A percentile compares a stretch with the other conserved stretches of the same genome.
These are phyloP conservation scores for Formicarius rufipectus DNA, from an alignment of 2,113 vertebrate species.

Conservation along the genomic window DNA sequence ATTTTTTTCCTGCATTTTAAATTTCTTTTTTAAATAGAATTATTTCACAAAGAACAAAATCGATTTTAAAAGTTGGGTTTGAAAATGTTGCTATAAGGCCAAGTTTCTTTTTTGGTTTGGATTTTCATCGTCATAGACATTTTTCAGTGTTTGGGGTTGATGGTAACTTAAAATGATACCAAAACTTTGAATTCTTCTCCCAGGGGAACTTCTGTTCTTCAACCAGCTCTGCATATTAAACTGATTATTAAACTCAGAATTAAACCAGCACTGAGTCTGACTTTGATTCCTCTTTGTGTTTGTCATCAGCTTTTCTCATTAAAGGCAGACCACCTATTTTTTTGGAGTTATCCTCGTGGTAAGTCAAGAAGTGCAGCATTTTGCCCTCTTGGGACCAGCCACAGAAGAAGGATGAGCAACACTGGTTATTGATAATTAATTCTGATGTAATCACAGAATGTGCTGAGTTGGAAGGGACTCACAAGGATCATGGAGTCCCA, in stretches of 20 bases:
- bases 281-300: not conserved
- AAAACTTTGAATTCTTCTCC: not conserved
- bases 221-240: not conserved
- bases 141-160: not conserved
- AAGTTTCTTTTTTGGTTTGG: not conserved
- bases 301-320: not conserved
- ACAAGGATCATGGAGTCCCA: no score
- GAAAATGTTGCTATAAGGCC: not conserved
- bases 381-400: not conserved
- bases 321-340: not conserved
- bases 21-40: not conserved
- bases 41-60: not conserved
- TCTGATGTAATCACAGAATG: no score
- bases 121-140: not conserved
- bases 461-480: not conserved
- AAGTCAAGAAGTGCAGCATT: not conserved
- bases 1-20: not conserved
- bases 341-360: not conserved
- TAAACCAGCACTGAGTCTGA: not conserved
- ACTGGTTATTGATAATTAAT: no score
- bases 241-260: not conserved
- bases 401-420: not conserved
- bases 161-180: not conserved
- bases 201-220: not conserved
- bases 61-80: not conserved